A percentile compares a stretch with the other conserved stretches of the same genome.
Evolutionary conservation across 2,888 invertebrate genomes (phyloP).

Genomic region (Temnothorax unifasciatus): DNA sequence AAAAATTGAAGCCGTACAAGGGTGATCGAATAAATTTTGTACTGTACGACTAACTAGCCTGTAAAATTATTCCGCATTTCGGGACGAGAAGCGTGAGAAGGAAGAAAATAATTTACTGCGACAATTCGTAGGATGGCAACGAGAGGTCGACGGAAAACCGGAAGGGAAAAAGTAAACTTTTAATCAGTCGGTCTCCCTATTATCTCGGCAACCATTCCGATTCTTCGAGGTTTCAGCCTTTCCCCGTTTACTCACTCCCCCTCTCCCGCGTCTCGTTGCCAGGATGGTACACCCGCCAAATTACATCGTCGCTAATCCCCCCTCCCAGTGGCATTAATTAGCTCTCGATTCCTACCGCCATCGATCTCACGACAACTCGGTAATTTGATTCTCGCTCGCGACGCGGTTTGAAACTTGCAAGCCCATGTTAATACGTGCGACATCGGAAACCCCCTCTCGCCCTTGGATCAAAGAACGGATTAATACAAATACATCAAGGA

Average conservation of each 20-base stretch:
- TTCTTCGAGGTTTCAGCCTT: constrained; percentile 63
- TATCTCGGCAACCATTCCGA: constrained; percentile 71
- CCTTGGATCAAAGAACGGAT: constrained; percentile 33
- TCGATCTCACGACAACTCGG: constrained; percentile 73
- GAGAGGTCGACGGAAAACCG: constrained; percentile 46
- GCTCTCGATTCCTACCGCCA: constrained; percentile 80
- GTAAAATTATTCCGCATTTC: constrained; percentile 28
- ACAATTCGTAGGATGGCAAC: constrained; percentile 27
- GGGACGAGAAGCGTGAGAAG: constrained; percentile 9
- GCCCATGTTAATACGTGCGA: constrained; percentile 34
- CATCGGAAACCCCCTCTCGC: constrained; percentile 1
- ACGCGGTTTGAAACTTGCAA: constrained; percentile 38
- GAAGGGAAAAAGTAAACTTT: constrained; percentile 72
- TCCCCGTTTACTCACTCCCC: background rate
- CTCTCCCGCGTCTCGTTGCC: background rate
- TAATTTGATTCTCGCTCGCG: constrained; percentile 44
- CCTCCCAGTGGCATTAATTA: constrained; percentile 79
- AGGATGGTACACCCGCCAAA: constrained; percentile 67
- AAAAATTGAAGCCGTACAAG: background rate
- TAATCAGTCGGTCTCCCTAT: constrained; percentile 75
- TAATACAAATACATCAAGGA: constrained; percentile 9
- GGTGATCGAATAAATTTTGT: background rate
- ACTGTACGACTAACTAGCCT: background rate
- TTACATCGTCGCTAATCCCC: constrained; percentile 76
- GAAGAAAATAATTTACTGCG: constrained; percentile 38